Base-by-base conservation (phyloP, 64 coral and sea anemone species). In the Hydrozoanthus tunicans region DNA sequence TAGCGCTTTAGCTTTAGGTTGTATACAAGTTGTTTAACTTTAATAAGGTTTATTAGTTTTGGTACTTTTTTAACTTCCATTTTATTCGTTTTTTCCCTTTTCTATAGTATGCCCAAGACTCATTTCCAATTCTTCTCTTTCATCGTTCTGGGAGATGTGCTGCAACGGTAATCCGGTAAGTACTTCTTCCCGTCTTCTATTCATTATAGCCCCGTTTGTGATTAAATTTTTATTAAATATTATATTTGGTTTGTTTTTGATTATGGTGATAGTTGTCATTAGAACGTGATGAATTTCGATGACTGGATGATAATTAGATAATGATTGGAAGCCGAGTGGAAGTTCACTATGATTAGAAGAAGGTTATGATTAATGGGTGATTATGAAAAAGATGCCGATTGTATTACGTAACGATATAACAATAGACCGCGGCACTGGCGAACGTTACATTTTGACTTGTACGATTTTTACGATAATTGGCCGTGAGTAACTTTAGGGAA, bases 51-150 rank as follows among this genome's bases (percentile, higher is more conserved):
- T 13, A 14, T 43, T 17, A 58, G 54, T 9, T 23, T 81, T 43
- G 63, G n/a, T 52, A 32, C 6, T 51, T 3, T 20, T 14, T 4
- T 17, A 3, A 27, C 51, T 59, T 58, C 12, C 10, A 9, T 70
- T 26, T 15, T 32, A 43, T 10, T 62, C 58, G 4, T 59, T 56
- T 59, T 17, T 52, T 8, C 6, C 59, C 5, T 59, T 43, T 11
- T n/a, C 55, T 26, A 12, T 25, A 88, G 84, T 88, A 59, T 88
- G 84, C 10, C 84, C 84, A 73, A 88, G 69, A 54, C 69, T 88
- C 13, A 74, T 56, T 23, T 88, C 84, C 6, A 60, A 58, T 58
- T 32, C 68, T 56, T 88, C 84, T 26, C 84, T 88, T 17, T 56
- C 84, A 9, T 4, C 84, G 13, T 88, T 88, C 66, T 88, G 84